Percentiles rank a stretch among this genome's conserved stretches.
Conservation (phyloP, 2,888 invertebrate genomes). For the Clepsis dumicolana region DNA sequence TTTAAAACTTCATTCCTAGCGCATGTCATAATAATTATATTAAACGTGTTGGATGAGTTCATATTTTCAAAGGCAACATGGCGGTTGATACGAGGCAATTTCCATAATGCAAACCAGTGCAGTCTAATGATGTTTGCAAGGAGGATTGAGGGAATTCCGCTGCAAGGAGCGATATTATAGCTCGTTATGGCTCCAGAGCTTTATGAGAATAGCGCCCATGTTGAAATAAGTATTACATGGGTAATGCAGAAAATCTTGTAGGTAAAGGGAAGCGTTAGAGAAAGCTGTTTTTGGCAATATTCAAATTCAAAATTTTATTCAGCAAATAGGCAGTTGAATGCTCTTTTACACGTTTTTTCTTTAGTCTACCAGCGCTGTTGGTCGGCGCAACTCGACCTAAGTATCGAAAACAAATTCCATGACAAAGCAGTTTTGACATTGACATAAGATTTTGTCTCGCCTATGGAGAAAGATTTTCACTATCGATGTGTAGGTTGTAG, state of each 20-base stretch:
- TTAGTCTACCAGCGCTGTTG: too few relatives aligned
- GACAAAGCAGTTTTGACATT: too few relatives aligned
- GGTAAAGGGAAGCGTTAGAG: background rate
- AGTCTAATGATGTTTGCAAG: conserved; percentile 11
- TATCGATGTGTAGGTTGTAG: too few relatives aligned
- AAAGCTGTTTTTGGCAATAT: background rate
- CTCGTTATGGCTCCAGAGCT: background rate
- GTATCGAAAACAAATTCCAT: too few relatives aligned
- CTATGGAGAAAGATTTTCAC: too few relatives aligned
- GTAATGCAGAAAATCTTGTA: background rate
- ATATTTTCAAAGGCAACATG: background rate
- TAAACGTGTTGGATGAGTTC: conserved; percentile 13
- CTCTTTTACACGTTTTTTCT: too few relatives aligned
- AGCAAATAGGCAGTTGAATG: too few relatives aligned
- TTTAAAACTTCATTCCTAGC: background rate
- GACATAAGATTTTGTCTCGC: too few relatives aligned
- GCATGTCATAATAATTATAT: conserved; percentile 23
- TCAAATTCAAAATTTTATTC: too few relatives aligned
- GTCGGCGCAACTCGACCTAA: too few relatives aligned
- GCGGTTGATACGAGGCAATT: conserved; percentile 18
- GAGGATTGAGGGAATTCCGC: background rate
- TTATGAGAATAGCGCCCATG: background rate
- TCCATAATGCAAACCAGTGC: conserved; percentile 19
- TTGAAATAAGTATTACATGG: background rate
- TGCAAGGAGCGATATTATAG: conserved; percentile 3